phyloP scores from a whole-genome alignment of 2,888 invertebrate species.

The Drosophila paramelanica region DNA sequence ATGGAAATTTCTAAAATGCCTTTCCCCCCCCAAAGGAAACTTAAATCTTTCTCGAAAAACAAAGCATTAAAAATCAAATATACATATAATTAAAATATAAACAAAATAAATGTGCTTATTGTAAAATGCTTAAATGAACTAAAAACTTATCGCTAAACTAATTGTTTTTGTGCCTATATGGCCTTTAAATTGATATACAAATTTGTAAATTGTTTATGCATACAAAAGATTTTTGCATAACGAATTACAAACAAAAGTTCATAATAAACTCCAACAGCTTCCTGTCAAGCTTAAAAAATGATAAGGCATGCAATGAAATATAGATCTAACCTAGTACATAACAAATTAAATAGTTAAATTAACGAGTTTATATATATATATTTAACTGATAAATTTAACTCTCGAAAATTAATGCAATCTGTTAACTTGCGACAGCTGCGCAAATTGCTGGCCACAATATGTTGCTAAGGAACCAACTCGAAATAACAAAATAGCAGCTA shows the following conservation, averaged over 20 bases:
- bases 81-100: slow-evolving; percentile 17
- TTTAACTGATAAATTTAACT: slow-evolving; percentile 26
- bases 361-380: slow-evolving; percentile 33
- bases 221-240: slow-evolving; percentile 14
- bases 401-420: slow-evolving; percentile 30
- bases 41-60: slow-evolving; percentile 37
- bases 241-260: slow-evolving; percentile 16
- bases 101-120: slow-evolving; percentile 37
- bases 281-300: slow-evolving; percentile 47
- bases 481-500: slow-evolving; percentile 36
- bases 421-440: slow-evolving; percentile 25
- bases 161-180: slow-evolving; percentile 7
- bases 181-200: slow-evolving; percentile 11
- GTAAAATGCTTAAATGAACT: slow-evolving; percentile 25
- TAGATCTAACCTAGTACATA: slow-evolving; percentile 53
- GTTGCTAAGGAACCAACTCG: slow-evolving; percentile 47
- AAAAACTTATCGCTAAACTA: slow-evolving; percentile 15
- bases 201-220: slow-evolving; percentile 36
- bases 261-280: slow-evolving; percentile 39
- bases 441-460: slow-evolving; percentile 8
- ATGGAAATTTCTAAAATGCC: slow-evolving; percentile 65
- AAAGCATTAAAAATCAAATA: slow-evolving; percentile 50
- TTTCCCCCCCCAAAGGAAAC: slow-evolving; percentile 31
- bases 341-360: slow-evolving; percentile 57
- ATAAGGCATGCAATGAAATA: slow-evolving; percentile 47